phyloP scores from a whole-genome alignment of 2,113 vertebrate genomes.

The Pao palembangensis region DNA sequence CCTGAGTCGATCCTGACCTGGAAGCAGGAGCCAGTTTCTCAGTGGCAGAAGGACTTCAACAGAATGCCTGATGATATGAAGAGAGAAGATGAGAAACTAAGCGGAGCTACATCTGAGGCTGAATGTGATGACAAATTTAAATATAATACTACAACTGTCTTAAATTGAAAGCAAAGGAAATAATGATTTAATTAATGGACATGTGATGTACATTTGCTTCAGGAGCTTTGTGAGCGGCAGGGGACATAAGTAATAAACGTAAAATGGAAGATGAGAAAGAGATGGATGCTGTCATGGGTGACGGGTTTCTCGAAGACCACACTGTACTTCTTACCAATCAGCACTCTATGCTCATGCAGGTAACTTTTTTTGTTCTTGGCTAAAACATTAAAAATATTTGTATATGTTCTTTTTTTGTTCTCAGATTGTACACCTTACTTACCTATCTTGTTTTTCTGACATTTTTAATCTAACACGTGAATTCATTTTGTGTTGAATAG shows the following conservation, averaged over 20 bases:
- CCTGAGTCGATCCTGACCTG: slow-evolving; percentile 80
- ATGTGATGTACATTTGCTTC: background rate
- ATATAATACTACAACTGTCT: too few species aligned
- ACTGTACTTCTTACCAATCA: slow-evolving; percentile 76
- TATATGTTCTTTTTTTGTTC: too few species aligned
- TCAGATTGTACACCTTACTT: too few species aligned
- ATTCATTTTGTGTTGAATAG: slow-evolving; percentile 59
- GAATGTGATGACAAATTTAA: background rate
- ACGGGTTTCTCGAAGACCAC: slow-evolving; percentile 81
- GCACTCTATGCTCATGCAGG: slow-evolving; percentile 86
- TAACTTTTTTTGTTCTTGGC: slow-evolving; percentile 37
- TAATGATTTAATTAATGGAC: background rate
- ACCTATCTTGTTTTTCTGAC: too few species aligned
- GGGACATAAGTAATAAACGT: slow-evolving; percentile 83
- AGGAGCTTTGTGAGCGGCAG: slow-evolving; percentile 84
- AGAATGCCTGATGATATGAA: slow-evolving; percentile 80
- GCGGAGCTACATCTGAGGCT: slow-evolving; percentile 36
- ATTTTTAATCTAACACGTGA: too few species aligned
- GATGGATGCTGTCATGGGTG: slow-evolving; percentile 64
- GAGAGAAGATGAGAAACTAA: slow-evolving; percentile 84
- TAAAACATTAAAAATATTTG: background rate
- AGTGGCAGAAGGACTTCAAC: slow-evolving; percentile 89
- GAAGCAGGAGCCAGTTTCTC: slow-evolving; percentile 85
- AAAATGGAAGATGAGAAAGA: slow-evolving; percentile 83
- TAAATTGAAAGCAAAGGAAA: too few species aligned